phyloP scores from a whole-genome alignment of 2,113 vertebrate species.

The Anhinga anhinga region DNA sequence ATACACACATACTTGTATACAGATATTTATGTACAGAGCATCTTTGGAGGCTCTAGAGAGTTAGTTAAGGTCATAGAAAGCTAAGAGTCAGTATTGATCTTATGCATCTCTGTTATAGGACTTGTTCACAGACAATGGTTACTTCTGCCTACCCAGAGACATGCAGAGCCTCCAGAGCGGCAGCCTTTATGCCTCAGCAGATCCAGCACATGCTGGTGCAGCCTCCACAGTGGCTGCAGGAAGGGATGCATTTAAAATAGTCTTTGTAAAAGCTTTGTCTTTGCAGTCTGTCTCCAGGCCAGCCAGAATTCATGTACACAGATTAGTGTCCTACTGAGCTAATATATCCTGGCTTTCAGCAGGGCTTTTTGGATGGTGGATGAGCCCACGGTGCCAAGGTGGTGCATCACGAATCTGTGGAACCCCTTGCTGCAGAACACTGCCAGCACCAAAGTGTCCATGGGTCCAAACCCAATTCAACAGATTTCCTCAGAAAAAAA shows the following conservation, averaged over 20 bases:
- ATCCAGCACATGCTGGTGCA: neutral
- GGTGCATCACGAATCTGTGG: neutral
- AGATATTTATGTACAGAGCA: neutral
- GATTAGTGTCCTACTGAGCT: neutral
- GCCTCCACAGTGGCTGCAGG: neutral
- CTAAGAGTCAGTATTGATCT: neutral
- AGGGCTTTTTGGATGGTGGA: neutral
- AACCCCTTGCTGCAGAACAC: neutral
- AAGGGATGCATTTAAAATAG: neutral
- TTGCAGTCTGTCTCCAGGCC: neutral
- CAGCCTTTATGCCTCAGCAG: neutral
- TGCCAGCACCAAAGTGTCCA: neutral
- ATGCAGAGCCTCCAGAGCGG: neutral
- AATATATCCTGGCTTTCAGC: neutral
- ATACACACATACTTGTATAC: too few relatives aligned
- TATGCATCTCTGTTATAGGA: neutral
- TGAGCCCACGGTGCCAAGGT: neutral
- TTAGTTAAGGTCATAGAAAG: neutral
- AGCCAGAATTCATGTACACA: neutral
- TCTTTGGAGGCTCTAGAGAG: neutral
- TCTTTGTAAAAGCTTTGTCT: neutral
- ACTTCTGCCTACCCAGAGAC: neutral
- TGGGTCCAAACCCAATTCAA: neutral
- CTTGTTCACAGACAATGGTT: neutral
- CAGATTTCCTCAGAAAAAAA: neutral